phyloP scores from a whole-genome alignment of 2,888 invertebrate species.

The Drosophila testacea region DNA sequence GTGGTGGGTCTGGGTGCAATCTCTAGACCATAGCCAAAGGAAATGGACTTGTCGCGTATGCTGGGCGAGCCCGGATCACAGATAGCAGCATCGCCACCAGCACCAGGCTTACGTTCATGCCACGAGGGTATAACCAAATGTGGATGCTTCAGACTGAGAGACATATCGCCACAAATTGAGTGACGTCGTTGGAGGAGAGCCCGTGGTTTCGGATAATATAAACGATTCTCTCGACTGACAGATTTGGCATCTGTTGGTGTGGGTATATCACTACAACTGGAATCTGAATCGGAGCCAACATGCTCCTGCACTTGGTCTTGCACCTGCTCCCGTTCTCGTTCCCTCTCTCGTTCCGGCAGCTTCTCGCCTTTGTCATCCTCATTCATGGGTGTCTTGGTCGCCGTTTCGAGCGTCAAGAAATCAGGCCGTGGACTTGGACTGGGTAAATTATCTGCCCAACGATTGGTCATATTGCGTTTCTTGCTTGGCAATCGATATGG shows the following conservation, averaged over 20 bases:
- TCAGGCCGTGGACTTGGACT: constrained; percentile 89
- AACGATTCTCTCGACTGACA: constrained; percentile 85
- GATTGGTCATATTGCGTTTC: constrained; percentile 87
- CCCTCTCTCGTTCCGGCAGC: constrained; percentile 8
- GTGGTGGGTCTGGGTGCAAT: constrained; percentile 89
- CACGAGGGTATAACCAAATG: constrained; percentile 87
- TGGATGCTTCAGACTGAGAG: constrained; percentile 84
- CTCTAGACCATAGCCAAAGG: constrained; percentile 91
- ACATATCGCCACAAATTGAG: constrained; percentile 94
- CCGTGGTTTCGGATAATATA: constrained; percentile 92
- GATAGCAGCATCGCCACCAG: constrained; percentile 33
- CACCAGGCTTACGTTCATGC: constrained; percentile 89
- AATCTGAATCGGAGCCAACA: constrained; percentile 83
- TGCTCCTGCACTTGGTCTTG: constrained; percentile 29
- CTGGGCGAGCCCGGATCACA: constrained; percentile 86
- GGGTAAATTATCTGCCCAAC: constrained; percentile 90
- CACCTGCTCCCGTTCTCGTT: constrained; percentile 12
- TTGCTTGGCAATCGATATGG: constrained; percentile 91
- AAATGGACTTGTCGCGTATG: constrained; percentile 91
- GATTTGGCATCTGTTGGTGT: constrained; percentile 85
- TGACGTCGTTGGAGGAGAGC: constrained; percentile 92
- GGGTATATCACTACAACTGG: constrained; percentile 84
- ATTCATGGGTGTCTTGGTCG: constrained; percentile 32
- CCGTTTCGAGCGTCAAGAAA: constrained; percentile 85
- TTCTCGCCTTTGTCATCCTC: constrained; percentile 20